Percentiles rank a stretch among this genome's conserved stretches.
Conservation (phyloP, 2,113 vertebrate genomes). For the Phoxinus phoxinus region DNA sequence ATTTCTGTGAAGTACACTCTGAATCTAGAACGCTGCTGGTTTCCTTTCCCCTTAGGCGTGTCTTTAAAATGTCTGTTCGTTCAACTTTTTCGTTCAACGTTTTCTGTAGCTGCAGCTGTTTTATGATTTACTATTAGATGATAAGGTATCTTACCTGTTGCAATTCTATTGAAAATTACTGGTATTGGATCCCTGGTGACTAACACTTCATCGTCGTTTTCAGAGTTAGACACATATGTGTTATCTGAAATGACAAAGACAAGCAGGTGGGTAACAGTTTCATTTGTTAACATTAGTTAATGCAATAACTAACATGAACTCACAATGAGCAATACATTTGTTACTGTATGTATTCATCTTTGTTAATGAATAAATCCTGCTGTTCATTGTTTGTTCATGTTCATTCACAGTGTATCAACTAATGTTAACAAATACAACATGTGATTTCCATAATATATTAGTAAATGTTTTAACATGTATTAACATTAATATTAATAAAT, state of each 20-base stretch:
- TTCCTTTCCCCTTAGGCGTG: background rate
- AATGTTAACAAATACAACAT: no score
- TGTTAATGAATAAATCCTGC: no score
- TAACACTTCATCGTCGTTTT: slow-evolving; percentile 89
- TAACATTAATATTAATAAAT: no score
- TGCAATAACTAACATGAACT: no score
- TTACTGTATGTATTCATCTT: no score
- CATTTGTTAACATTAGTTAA: no score
- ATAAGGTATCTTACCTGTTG: slow-evolving; percentile 80
- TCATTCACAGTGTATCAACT: no score
- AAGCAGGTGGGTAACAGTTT: background rate
- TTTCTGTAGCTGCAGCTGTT: background rate
- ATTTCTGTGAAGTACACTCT: slow-evolving; percentile 3
- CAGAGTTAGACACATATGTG: slow-evolving; percentile 90
- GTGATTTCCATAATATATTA: no score
- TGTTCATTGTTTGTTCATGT: no score
- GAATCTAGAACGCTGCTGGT: background rate
- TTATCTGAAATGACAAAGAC: slow-evolving; percentile 78
- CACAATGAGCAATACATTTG: no score
- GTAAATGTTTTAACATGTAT: no score
- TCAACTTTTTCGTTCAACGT: background rate
- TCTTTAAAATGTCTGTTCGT: background rate
- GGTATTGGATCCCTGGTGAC: slow-evolving; percentile 90
- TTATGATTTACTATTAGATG: background rate
- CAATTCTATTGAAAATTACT: slow-evolving; percentile 87